Base-by-base conservation (phyloP, 2,888 invertebrate genomes). In the Desoria tigrina region DNA sequence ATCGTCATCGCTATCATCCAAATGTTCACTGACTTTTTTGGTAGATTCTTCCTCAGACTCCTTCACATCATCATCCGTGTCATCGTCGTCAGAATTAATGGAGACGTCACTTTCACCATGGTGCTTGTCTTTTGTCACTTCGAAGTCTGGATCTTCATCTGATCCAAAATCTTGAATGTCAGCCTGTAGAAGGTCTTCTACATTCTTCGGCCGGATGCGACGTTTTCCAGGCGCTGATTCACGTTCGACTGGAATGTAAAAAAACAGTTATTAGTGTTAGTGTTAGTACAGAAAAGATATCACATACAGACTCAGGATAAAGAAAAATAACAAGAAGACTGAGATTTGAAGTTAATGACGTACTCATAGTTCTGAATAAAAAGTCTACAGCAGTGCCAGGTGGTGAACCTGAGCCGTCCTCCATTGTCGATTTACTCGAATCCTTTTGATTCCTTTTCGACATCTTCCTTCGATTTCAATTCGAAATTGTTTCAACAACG, bases 1-100 rank as follows among this genome's bases (percentile, higher is more conserved):
- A 74, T 73, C 76, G 62, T 77, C 77, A 37, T 84, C 85, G 77
- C 86, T 87, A 80, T 89, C 88, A 78, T 89, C 88, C 79, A 89
- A 90, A 70, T 89, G 90, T 76, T 89, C 88, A 73, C 88, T 87
- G 63, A 86, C 86, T 78, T 90, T 90, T 79, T 91, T 91, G 79
- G 92, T 92, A 28, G 45, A 58, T 3, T 62, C 63, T 32, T 56
- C 42, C 11, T 51, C 56, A 14, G 60, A 58, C 37, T n/a, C n/a
- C n/a, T n/a, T n/a, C n/a, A 4, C 65, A 45, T n/a, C 57, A 7
- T 65, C 58, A 28, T 67, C 68, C 14, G 61, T 53, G 53, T 65
- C 63, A 42, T 61, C 65, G n/a, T 66, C 73, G 42, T 61, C 64
- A 2, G 61, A 56, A 24, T 21, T 28, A 6, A 58, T 58, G 3